Evolutionary conservation across 2,113 vertebrate genomes (phyloP).

Genomic region (Stercorarius parasiticus): DNA sequence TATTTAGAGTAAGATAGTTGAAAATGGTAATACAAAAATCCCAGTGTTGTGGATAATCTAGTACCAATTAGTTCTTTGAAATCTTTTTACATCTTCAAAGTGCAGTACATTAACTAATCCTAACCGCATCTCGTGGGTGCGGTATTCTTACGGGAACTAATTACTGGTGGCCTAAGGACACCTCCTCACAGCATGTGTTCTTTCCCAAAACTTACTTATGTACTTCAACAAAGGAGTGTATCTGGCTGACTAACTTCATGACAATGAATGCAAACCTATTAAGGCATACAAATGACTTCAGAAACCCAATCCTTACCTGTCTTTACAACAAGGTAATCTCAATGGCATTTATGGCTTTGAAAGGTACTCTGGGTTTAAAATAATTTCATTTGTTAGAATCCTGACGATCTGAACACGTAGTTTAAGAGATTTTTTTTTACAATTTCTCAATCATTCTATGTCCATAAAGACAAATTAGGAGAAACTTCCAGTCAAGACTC

Average conservation of each 20-base stretch:
- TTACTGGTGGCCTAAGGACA: neutral
- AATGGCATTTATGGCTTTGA: neutral
- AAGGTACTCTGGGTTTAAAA: neutral
- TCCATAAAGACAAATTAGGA: neutral
- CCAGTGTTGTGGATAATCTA: neutral
- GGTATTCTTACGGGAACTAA: neutral
- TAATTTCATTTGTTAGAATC: neutral
- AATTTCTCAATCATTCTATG: neutral
- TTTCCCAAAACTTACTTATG: neutral
- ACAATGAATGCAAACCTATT: neutral
- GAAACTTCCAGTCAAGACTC: neutral
- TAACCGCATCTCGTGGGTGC: neutral
- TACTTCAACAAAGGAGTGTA: neutral
- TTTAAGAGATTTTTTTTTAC: neutral
- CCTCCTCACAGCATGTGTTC: neutral
- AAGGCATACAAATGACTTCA: neutral
- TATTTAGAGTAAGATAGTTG: neutral
- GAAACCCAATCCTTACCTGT: neutral
- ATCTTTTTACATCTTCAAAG: neutral
- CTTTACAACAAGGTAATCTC: neutral
- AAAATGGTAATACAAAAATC: neutral
- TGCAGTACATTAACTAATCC: neutral
- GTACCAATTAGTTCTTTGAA: neutral
- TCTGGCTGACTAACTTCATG: neutral
- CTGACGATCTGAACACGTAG: neutral